phyloP scores from a whole-genome alignment of 2,113 vertebrate species.

The Struthidea cinerea region DNA sequence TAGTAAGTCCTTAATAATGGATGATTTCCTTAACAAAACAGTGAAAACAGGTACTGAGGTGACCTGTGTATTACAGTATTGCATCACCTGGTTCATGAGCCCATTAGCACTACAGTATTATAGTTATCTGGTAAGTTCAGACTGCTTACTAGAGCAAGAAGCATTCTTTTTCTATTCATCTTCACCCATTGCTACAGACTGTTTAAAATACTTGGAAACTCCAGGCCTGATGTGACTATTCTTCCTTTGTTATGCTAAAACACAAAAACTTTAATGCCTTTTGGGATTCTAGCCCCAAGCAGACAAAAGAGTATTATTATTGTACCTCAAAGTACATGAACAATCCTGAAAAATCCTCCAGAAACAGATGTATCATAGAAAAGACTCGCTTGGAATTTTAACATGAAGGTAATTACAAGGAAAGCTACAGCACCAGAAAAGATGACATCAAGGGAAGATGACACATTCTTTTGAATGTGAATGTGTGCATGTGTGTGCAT shows the following conservation, averaged over 20 bases:
- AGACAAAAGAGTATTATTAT: neutral
- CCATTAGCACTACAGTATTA: neutral
- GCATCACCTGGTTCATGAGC: neutral
- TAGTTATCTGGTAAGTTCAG: neutral
- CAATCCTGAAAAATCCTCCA: neutral
- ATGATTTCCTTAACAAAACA: neutral
- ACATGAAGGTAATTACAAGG: neutral
- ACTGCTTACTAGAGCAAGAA: neutral
- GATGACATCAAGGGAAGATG: neutral
- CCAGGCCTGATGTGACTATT: neutral
- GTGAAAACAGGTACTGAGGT: neutral
- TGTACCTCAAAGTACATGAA: neutral
- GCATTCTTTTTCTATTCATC: neutral
- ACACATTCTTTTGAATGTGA: neutral
- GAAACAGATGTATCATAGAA: neutral
- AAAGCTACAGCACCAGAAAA: rapidly evolving
- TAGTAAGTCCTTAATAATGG: neutral
- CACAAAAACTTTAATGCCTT: neutral
- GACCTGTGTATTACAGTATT: neutral
- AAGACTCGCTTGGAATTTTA: neutral
- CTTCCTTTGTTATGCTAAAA: neutral
- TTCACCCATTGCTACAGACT: neutral
- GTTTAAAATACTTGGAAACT: neutral
- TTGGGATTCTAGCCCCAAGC: neutral
- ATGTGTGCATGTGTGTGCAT: rapidly evolving